phyloP scores from a whole-genome alignment of 2,113 vertebrate genomes.

The Promerops cafer region DNA sequence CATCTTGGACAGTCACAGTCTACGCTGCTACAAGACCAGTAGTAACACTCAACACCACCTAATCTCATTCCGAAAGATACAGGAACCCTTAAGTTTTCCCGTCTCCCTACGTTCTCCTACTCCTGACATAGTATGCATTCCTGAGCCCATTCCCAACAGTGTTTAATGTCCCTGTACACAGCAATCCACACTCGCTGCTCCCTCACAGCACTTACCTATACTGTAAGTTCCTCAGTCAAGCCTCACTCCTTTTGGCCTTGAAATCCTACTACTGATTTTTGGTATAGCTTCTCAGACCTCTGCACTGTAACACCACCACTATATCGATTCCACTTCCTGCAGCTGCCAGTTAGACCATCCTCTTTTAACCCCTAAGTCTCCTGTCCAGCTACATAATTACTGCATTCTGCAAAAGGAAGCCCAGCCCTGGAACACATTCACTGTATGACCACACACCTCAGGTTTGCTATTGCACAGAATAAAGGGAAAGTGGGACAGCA shows the following conservation, averaged over 20 bases:
- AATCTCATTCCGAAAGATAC: not conserved
- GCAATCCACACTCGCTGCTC: fast-evolving
- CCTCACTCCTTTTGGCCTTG: not conserved
- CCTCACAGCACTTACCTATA: not conserved
- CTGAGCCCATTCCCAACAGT: not conserved
- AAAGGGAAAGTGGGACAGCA: not conserved
- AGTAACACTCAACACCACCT: not conserved
- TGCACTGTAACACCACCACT: not conserved
- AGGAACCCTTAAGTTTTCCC: not conserved
- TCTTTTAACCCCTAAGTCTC: not conserved
- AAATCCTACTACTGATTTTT: not conserved
- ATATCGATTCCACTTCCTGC: fast-evolving
- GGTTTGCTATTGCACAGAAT: not conserved
- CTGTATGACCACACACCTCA: not conserved
- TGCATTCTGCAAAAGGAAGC: not conserved
- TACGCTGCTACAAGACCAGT: not conserved
- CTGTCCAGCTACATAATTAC: not conserved
- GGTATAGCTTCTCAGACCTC: not conserved
- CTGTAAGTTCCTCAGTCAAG: not conserved
- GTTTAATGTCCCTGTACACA: not conserved
- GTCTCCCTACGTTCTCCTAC: not conserved
- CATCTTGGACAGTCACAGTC: not conserved
- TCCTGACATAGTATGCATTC: not conserved
- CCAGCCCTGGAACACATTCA: not conserved
- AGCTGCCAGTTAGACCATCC: not conserved